phyloP scores from a whole-genome alignment of 2,888 invertebrate genomes.

The Dynastes grantii region DNA sequence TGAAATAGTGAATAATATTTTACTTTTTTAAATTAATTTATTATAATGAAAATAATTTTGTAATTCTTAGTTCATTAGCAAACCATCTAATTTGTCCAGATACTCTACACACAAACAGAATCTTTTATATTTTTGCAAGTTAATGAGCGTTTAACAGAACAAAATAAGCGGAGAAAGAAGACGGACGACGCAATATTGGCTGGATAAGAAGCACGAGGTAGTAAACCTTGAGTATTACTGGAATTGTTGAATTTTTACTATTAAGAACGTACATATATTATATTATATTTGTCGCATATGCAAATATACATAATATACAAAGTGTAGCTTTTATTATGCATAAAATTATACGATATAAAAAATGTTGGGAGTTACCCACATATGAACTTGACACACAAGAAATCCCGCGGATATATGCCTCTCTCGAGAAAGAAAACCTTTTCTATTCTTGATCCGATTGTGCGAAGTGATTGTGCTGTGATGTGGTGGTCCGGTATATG shows the following conservation, averaged over 20 bases:
- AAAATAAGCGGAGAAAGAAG: background rate
- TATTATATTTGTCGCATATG: background rate
- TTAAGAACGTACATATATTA: background rate
- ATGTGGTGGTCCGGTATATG: background rate
- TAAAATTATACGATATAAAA: background rate
- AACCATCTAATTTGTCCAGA: too few species aligned
- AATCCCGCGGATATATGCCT: constrained; percentile 39
- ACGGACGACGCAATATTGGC: background rate
- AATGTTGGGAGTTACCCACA: constrained; percentile 50
- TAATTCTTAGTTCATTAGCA: too few species aligned
- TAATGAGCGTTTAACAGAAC: background rate
- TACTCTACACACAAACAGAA: too few species aligned
- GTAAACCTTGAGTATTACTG: background rate
- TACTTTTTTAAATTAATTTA: too few species aligned
- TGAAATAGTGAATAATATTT: too few species aligned
- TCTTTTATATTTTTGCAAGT: too few species aligned
- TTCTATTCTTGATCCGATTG: constrained; percentile 41
- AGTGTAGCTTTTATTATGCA: background rate
- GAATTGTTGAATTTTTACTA: background rate
- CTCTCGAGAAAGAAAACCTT: constrained; percentile 45
- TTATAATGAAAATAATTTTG: too few species aligned
- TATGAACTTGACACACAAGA: constrained; percentile 52
- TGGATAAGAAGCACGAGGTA: background rate
- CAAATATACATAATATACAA: constrained; percentile 7
- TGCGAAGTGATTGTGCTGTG: constrained; percentile 39